phyloP scores from a whole-genome alignment of 2,113 vertebrate genomes.

The Nannospalax galili region DNA sequence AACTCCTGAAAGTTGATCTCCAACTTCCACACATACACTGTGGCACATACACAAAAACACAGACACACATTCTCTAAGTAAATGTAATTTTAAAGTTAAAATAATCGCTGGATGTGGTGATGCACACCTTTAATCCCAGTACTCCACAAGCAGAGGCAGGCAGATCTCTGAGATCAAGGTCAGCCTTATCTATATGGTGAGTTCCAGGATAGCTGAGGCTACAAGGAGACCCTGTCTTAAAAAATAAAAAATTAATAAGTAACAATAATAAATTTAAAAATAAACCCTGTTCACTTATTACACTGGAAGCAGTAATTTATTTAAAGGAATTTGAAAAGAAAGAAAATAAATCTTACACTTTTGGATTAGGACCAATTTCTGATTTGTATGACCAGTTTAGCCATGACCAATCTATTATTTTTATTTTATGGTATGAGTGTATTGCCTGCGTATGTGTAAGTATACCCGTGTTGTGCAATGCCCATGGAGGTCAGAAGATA shows the following conservation, averaged over 20 bases:
- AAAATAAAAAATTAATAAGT: not conserved
- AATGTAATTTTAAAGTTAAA: no score
- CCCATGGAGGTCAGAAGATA: no score
- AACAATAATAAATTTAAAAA: not conserved
- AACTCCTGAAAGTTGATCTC: not conserved
- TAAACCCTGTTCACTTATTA: not conserved
- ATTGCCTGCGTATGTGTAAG: no score
- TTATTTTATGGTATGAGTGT: no score
- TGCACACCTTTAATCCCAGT: no score
- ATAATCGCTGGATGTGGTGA: no score
- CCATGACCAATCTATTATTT: not conserved
- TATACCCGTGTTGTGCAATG: no score
- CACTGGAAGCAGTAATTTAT: constrained; percentile 9
- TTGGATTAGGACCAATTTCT: constrained; percentile 32
- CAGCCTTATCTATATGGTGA: no score
- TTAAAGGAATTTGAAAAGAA: constrained; percentile 53
- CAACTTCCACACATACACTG: not conserved
- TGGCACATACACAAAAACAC: not conserved
- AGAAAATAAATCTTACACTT: not conserved
- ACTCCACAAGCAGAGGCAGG: no score
- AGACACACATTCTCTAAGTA: not conserved
- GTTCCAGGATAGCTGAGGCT: no score
- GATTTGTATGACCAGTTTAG: constrained; percentile 34
- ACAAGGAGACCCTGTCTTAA: no score
- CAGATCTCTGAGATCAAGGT: no score